A percentile compares a stretch with the other conserved stretches of the same genome.
These are phyloP conservation scores for Escarpia spicata DNA, from an alignment of 2,888 invertebrate species.

Conservation along the genomic window DNA sequence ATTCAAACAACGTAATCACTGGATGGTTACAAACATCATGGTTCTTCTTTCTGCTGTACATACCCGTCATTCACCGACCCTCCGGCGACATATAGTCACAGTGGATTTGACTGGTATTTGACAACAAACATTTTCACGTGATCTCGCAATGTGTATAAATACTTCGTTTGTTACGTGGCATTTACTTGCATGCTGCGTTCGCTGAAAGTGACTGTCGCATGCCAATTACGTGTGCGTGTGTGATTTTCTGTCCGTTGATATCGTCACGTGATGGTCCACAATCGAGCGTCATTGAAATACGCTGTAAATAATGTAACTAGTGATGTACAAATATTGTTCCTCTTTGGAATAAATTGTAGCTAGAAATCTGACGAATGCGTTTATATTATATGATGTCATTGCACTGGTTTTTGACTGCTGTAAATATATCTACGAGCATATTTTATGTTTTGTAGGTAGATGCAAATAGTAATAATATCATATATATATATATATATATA, in stretches of 20 bases:
- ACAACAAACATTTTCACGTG: background rate
- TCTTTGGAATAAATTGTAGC: background rate
- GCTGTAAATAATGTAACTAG: slow-evolving; percentile 13
- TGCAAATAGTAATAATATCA: no score
- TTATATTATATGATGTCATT: background rate
- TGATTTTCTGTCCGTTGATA: background rate
- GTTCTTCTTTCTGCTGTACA: no score
- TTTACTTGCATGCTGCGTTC: background rate
- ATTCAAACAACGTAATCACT: no score
- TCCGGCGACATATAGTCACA: no score
- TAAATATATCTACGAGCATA: background rate
- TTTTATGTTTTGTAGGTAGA: background rate
- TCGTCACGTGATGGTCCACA: background rate
- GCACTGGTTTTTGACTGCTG: background rate
- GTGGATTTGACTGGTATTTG: background rate
- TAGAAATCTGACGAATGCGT: background rate
- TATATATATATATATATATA: no score
- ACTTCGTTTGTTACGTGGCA: background rate
- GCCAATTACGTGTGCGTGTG: background rate
- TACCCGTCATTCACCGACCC: no score
- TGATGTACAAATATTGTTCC: background rate
- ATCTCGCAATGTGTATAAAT: background rate
- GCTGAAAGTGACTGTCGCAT: background rate
- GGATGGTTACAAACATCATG: no score
- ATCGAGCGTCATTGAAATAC: background rate